Evolutionary conservation across 2,113 vertebrate genomes (phyloP), one percentile per base, ranked within the genome.

Genomic region (Brachypodius melanocephalos): DNA sequence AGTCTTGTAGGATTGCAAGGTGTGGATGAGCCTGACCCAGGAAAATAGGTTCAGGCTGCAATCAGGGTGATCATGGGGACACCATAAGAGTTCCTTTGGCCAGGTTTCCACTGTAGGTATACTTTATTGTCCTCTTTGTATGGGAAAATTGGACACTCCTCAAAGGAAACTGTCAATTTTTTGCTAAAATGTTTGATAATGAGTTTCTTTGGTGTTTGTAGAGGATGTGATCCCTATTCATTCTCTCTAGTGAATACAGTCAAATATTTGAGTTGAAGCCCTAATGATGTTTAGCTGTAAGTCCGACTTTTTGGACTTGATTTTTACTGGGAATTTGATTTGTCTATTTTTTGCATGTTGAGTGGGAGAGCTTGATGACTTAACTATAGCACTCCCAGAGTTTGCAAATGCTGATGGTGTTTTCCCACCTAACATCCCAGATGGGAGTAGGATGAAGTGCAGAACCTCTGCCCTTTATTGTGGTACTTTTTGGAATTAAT

Each of bases 331-430:
- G 31, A 26, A 19, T 38, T 54, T 12, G 9, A 14, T 74, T 24
- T 54, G 29, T 11, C 4, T 58, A 4, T 22, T 25, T 38, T 28
- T 26, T 28, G 1, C 2, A 0, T 62, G 11, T 32, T 40, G 21
- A 78, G 18, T 51, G 43, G 40, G 48, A 65, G 34, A 89, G 24
- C 31, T 54, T 45, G 17, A 17, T 42, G 59, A 61, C 25, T 46
- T 49, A 67, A 26, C 32, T 0, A 0, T 24, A 18, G 31, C 13
- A 12, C 20, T 85, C 5, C 11, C 36, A 15, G 38, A 40, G 9
- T 10, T 32, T 72, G 51, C n/a, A 65, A 40, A 31, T 38, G 16
- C 59, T 42, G 18, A 15, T 28, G 29, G 24, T 8, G 4, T 46
- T 89, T 87, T 42, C 38, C 25, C 6, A 43, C 25, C 5, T 38